Base-by-base conservation (phyloP, 2,888 invertebrate species). In the Lordiphosa fenestrarum region DNA sequence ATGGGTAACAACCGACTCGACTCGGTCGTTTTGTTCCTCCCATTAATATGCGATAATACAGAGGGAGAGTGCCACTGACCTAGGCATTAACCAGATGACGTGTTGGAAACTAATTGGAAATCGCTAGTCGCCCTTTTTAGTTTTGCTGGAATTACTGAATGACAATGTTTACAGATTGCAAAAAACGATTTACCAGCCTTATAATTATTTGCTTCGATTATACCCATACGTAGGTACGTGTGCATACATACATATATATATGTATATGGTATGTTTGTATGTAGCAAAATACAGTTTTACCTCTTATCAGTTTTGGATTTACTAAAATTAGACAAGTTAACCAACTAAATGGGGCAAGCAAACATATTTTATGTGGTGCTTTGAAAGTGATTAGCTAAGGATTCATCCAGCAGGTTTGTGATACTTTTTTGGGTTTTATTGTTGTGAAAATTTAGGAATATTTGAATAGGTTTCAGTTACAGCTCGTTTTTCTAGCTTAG, bases 51-150 rank as follows among this genome's bases (percentile, higher is more conserved):
- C 0, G 19, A 6, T 19, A 30, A 44, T 38, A 15, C 15, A 49
- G 25, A 42, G 38, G 33, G 23, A 15, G 9, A 42, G 62, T 67
- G 67, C 62, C 51, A 68, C 69, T 67, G 67, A 67, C 67, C 67
- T 67, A 67, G 68, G 62, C 60, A 55, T 50, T 38, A 38, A 25
- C 30, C 9, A 33, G 65, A 51, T 63, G 63, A 63, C 63, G 63
- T 63, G 63, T 63, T 63, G 49, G 44, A 64, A 56, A 63, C 50
- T 56, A 56, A 63, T 63, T 63, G 50, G 56, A 53, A 53, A 50
- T 37, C 33, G 44, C 25, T 25, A 44, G 15, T 44, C 33, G 44
- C 30, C 30, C 15, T 44, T 50, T 53, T 10, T 15, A 39, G 5
- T 49, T 30, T 47, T 47, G 9, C 41, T 46, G 46, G 65, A 65